Percentiles rank a stretch among this genome's conserved stretches.
Evolutionary conservation across 2,113 vertebrate genomes (phyloP).

Genomic region (Lichenostomus cassidix): DNA sequence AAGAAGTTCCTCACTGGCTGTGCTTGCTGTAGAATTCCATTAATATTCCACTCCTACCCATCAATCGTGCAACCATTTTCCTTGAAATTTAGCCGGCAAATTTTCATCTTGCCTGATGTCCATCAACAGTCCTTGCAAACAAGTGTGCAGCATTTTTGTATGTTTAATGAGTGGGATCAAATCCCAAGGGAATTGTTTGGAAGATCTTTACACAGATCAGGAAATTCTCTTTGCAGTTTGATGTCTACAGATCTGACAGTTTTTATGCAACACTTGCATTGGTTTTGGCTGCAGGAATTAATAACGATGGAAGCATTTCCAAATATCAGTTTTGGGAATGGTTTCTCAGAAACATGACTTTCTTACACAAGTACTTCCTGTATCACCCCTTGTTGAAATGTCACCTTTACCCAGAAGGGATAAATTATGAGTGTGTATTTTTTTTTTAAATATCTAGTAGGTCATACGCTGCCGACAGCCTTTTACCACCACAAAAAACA

Average conservation of each 20-base stretch:
- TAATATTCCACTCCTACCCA: not conserved
- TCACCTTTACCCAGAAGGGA: not conserved
- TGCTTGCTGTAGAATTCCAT: not conserved
- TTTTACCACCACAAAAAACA: not conserved
- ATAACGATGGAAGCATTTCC: not conserved
- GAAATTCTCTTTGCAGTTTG: not conserved
- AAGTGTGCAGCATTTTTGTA: accelerated
- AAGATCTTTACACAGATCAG: not conserved
- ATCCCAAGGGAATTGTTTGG: not conserved
- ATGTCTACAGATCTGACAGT: not conserved
- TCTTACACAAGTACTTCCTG: not conserved
- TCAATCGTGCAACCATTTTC: not conserved
- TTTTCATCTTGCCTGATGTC: not conserved
- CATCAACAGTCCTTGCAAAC: not conserved
- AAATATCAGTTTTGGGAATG: not conserved
- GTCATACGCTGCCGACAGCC: not conserved
- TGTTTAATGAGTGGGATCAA: not conserved
- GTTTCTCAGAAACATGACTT: not conserved
- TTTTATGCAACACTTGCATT: not conserved
- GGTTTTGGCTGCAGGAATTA: not conserved
- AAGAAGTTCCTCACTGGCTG: not conserved
- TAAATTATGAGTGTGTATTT: accelerated
- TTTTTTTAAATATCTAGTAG: not conserved
- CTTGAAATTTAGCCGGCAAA: not conserved
- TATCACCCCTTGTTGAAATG: not conserved